Conservation (phyloP, 2,888 invertebrate species). For the Apantesis nais region DNA sequence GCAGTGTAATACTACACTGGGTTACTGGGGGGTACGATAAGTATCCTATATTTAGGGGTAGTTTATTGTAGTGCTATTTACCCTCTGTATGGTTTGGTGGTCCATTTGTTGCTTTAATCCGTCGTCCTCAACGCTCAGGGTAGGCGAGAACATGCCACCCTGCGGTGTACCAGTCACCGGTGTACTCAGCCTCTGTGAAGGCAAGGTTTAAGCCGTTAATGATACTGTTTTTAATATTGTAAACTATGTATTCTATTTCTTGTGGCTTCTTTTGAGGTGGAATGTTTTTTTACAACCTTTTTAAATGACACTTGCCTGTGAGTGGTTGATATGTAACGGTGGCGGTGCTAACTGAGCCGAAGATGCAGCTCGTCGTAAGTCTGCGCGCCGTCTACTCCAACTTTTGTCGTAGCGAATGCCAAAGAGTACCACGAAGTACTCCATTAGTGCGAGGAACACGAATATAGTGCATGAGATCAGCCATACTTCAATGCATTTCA, state of each 20-base stretch:
- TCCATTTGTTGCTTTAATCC: constrained; percentile 81
- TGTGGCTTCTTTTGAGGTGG: constrained; percentile 43
- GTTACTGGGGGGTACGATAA: constrained; percentile 32
- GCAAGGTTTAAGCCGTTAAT: constrained; percentile 22
- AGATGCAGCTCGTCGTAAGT: constrained; percentile 75
- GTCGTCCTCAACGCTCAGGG: constrained; percentile 78
- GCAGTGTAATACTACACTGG: constrained; percentile 59
- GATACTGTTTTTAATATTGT: neutral
- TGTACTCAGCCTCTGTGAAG: constrained; percentile 77
- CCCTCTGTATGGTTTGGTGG: constrained; percentile 81
- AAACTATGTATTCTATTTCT: neutral
- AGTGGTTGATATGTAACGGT: constrained; percentile 77
- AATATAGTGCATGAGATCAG: constrained; percentile 88
- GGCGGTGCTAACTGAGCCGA: constrained; percentile 76
- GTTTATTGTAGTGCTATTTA: constrained; percentile 61
- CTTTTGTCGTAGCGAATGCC: constrained; percentile 88
- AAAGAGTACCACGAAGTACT: constrained; percentile 88
- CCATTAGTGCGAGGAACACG: constrained; percentile 87
- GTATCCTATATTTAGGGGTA: constrained; percentile 36
- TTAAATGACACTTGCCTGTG: constrained; percentile 64
- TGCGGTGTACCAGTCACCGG: constrained; percentile 79
- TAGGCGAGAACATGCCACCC: constrained; percentile 77
- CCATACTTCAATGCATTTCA: constrained; percentile 89
- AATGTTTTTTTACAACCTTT: constrained; percentile 27
- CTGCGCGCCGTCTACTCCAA: constrained; percentile 82